These are phyloP conservation scores for Montipora capricornis DNA, from an alignment of 64 coral and sea anemone genomes.

Conservation along the genomic window DNA sequence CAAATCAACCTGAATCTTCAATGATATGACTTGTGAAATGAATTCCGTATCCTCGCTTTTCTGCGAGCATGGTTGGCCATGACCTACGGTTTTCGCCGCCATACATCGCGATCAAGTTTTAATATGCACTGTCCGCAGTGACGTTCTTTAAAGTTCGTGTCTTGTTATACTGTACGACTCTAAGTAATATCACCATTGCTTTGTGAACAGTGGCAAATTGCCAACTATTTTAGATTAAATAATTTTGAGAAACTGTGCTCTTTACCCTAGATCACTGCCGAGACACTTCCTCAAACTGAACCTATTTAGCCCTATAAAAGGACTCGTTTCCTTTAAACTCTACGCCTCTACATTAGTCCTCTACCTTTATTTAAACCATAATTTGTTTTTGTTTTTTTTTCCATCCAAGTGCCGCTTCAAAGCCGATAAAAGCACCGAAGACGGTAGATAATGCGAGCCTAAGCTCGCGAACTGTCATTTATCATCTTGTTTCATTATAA, in stretches of 20 bases:
- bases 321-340: neutral
- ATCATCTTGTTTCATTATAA: neutral
- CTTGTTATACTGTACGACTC: neutral
- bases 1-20: too few species aligned
- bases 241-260: neutral
- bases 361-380: neutral
- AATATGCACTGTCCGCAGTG: too few species aligned
- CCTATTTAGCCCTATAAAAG: too few species aligned
- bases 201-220: neutral
- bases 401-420: neutral
- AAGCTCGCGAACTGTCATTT: neutral
- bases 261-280: neutral
- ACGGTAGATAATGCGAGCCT: neutral
- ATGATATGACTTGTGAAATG: too few species aligned
- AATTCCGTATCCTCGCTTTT: too few species aligned
- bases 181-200: neutral
- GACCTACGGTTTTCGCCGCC: too few species aligned
- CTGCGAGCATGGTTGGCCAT: too few species aligned
- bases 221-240: too few species aligned
- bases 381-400: constrained; percentile 18
- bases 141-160: neutral
- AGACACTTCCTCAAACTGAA: too few species aligned
- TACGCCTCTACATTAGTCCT: neutral
- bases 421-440: constrained; percentile 28
- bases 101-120: too few species aligned